Conservation (phyloP, 2,797 vertebrate genomes). For the Anableps anableps region DNA sequence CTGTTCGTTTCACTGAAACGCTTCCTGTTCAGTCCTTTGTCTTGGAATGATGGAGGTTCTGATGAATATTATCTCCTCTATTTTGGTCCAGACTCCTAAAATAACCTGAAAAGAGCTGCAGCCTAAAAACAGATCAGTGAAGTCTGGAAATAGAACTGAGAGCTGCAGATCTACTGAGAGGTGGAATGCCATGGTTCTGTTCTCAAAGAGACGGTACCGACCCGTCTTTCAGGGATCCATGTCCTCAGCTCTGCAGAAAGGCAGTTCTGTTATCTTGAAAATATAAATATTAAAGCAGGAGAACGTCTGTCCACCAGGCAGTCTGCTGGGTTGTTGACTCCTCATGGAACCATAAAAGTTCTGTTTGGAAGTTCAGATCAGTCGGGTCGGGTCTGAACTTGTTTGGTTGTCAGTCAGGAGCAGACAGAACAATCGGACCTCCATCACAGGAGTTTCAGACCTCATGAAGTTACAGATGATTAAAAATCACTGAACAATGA, state of each 20-base stretch:
- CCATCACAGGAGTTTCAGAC: too few species aligned
- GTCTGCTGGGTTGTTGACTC: too few species aligned
- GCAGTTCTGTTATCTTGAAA: background rate
- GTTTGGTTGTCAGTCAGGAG: too few species aligned
- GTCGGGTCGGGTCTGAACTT: too few species aligned
- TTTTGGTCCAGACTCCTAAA: background rate
- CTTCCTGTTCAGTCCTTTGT: too few species aligned
- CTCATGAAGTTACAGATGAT: too few species aligned
- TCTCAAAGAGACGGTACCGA: background rate
- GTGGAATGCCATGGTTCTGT: background rate
- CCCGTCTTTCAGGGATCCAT: background rate
- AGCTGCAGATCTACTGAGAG: background rate
- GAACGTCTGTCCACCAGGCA: too few species aligned
- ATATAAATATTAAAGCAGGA: too few species aligned
- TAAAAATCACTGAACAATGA: too few species aligned
- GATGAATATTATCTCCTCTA: background rate
- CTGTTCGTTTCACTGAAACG: too few species aligned
- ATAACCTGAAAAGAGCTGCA: background rate
- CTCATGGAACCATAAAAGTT: background rate
- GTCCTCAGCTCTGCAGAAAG: background rate
- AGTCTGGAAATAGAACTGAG: background rate
- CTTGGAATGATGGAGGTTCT: background rate
- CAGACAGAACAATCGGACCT: too few species aligned
- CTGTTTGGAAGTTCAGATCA: background rate
- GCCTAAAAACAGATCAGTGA: conserved; percentile 8